These are phyloP conservation scores for Lepus americanus DNA, from an alignment of 2,113 vertebrate genomes.

Conservation along the genomic window DNA sequence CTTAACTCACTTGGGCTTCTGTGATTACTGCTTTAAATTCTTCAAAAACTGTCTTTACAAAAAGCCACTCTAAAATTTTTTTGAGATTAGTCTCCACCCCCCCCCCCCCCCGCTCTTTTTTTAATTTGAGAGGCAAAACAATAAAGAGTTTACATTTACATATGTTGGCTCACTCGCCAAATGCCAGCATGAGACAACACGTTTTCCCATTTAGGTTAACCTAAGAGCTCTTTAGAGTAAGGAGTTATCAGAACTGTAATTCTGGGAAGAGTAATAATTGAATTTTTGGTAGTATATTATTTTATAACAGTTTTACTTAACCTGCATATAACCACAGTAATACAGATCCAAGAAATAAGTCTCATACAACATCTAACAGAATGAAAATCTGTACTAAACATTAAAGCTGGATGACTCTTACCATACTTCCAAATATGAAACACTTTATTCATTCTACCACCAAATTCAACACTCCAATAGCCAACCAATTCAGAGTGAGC, in stretches of 20 bases:
- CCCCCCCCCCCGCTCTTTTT: neutral
- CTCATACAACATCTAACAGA: neutral
- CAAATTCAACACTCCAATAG: constrained; percentile 94
- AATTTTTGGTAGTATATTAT: neutral
- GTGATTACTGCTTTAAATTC: neutral
- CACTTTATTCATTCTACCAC: constrained; percentile 93
- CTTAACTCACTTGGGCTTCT: neutral
- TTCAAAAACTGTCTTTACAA: constrained; percentile 5
- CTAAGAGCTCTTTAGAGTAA: neutral
- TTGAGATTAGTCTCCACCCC: neutral
- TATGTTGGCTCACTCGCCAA: no score
- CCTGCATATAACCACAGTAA: neutral
- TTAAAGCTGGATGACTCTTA: constrained; percentile 79
- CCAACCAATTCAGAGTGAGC: constrained; percentile 94
- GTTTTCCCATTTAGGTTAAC: neutral
- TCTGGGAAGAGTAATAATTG: neutral
- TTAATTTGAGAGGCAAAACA: no score
- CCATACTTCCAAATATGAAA: constrained; percentile 96
- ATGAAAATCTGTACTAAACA: constrained; percentile 14
- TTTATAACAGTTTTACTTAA: constrained; percentile 16
- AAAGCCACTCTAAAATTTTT: constrained; percentile 30
- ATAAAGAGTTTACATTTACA: no score
- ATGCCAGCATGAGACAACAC: neutral
- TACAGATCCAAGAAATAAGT: neutral
- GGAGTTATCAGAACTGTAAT: neutral